Conservation (phyloP, 1,140 invertebrate species). For the Drosophila mauritiana region DNA sequence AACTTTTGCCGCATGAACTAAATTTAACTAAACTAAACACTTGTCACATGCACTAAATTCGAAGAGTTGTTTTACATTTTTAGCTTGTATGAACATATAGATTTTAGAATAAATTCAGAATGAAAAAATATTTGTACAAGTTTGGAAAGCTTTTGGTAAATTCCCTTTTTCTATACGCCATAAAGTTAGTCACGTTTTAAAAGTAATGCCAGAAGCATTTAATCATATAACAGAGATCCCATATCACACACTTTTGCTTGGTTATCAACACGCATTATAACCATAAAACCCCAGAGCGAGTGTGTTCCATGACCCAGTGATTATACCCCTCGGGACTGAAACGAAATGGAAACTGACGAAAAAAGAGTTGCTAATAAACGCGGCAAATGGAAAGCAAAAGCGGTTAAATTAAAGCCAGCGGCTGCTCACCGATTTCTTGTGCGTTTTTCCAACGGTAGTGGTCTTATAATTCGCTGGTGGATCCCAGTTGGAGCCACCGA, state of each 20-base stretch:
- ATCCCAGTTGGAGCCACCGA: slow-evolving; percentile 38
- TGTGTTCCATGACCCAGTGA: slow-evolving; percentile 55
- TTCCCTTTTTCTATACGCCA: too few relatives aligned
- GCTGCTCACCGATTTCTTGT: slow-evolving; percentile 51
- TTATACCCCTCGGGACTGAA: slow-evolving; percentile 47
- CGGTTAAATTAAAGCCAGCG: slow-evolving; percentile 56
- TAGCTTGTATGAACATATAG: too few relatives aligned
- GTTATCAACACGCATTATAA: slow-evolving; percentile 2
- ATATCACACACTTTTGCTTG: neutral
- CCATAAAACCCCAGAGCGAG: neutral
- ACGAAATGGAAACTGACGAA: slow-evolving; percentile 33
- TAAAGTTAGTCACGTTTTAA: too few relatives aligned
- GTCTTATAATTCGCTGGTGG: slow-evolving; percentile 55
- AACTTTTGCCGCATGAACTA: too few relatives aligned
- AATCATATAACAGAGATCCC: slow-evolving; percentile 1
- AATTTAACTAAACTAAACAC: too few relatives aligned
- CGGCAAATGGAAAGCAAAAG: slow-evolving; percentile 69
- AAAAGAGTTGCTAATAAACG: slow-evolving; percentile 59
- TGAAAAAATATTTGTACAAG: too few relatives aligned
- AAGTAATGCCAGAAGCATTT: neutral
- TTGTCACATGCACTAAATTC: too few relatives aligned
- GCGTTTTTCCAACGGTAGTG: slow-evolving; percentile 62
- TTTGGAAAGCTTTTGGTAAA: too few relatives aligned
- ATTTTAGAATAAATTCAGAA: too few relatives aligned
- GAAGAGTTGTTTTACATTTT: too few relatives aligned